phyloP scores from a whole-genome alignment of 2,888 invertebrate genomes.

The Beris chalybata region DNA sequence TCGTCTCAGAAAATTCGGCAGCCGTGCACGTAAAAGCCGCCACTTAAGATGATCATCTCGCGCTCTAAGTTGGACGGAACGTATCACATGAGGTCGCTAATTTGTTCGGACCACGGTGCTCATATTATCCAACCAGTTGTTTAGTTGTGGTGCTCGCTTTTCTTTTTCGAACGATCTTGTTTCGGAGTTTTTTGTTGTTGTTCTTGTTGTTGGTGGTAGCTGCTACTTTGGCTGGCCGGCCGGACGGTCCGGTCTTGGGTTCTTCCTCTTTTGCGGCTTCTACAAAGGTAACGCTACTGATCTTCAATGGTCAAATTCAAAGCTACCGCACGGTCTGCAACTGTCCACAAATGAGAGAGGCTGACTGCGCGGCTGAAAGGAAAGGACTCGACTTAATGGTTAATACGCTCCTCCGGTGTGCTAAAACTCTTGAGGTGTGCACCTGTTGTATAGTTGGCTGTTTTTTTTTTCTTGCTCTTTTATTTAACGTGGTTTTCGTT shows the following conservation, averaged over 20 bases:
- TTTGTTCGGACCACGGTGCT: constrained; percentile 24
- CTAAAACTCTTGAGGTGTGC: constrained; percentile 26
- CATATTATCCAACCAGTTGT: not conserved
- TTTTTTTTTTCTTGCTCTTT: not conserved
- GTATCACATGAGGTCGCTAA: constrained; percentile 31
- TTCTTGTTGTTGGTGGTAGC: not conserved
- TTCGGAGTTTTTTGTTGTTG: constrained; percentile 1
- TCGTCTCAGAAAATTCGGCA: constrained; percentile 20
- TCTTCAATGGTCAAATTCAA: constrained; percentile 29
- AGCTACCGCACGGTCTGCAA: constrained; percentile 29
- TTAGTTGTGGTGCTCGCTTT: not conserved
- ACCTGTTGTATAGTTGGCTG: constrained; percentile 20
- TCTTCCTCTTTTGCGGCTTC: constrained; percentile 28
- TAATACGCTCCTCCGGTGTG: constrained; percentile 4
- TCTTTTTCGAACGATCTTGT: not conserved
- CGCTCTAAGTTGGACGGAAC: constrained; percentile 18
- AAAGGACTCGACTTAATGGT: constrained; percentile 14
- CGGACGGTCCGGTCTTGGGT: not conserved
- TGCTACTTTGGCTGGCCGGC: not conserved
- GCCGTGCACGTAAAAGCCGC: constrained; percentile 21
- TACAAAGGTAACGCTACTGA: constrained; percentile 29
- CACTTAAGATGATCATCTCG: constrained; percentile 21
- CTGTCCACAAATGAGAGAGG: constrained; percentile 10
- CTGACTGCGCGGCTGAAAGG: constrained; percentile 17
- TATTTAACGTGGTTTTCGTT: no score